Evolutionary conservation across 2,888 invertebrate genomes (phyloP).

Genomic region (Theodoxus fluviatilis): DNA sequence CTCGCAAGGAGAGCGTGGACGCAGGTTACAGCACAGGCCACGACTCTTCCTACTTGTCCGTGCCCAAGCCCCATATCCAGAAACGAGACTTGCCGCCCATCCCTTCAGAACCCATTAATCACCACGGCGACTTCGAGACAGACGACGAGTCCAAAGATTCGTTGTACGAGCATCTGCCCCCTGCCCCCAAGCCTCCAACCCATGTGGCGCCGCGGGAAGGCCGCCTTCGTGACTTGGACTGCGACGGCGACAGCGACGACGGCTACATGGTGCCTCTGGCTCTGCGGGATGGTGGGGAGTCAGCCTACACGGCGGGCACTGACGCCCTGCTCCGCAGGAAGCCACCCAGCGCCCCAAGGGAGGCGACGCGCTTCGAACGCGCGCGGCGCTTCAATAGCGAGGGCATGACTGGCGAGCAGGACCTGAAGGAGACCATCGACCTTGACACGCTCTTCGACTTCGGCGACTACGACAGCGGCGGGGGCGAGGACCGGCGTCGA

Average conservation of each 20-base stretch:
- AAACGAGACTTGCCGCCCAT: slow-evolving; percentile 55
- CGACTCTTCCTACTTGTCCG: too few relatives aligned
- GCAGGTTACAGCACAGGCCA: too few relatives aligned
- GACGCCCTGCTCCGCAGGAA: slow-evolving; percentile 41
- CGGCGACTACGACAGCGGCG: slow-evolving; percentile 29
- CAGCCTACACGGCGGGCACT: slow-evolving; percentile 34
- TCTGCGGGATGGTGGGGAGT: slow-evolving; percentile 30
- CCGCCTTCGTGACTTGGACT: slow-evolving; percentile 12
- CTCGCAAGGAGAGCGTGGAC: too few relatives aligned
- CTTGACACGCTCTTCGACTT: slow-evolving; percentile 45
- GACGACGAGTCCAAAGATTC: slow-evolving; percentile 41
- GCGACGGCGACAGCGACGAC: slow-evolving; percentile 43
- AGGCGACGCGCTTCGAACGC: slow-evolving; percentile 34
- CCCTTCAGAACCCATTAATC: slow-evolving; percentile 34
- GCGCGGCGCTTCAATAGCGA: slow-evolving; percentile 41
- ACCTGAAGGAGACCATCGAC: slow-evolving; percentile 35
- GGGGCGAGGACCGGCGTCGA: slow-evolving; percentile 21
- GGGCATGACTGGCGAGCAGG: slow-evolving; percentile 28
- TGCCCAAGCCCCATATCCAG: slow-evolving; percentile 34
- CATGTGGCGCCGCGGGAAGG: slow-evolving; percentile 4
- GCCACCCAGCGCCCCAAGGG: slow-evolving; percentile 44
- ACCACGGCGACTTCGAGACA: slow-evolving; percentile 17
- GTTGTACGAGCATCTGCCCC: slow-evolving; percentile 53
- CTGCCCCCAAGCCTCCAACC: slow-evolving; percentile 48
- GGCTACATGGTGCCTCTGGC: slow-evolving; percentile 54